phyloP scores from a whole-genome alignment of 2,797 vertebrate species.

The Xiphophorus birchmanni region DNA sequence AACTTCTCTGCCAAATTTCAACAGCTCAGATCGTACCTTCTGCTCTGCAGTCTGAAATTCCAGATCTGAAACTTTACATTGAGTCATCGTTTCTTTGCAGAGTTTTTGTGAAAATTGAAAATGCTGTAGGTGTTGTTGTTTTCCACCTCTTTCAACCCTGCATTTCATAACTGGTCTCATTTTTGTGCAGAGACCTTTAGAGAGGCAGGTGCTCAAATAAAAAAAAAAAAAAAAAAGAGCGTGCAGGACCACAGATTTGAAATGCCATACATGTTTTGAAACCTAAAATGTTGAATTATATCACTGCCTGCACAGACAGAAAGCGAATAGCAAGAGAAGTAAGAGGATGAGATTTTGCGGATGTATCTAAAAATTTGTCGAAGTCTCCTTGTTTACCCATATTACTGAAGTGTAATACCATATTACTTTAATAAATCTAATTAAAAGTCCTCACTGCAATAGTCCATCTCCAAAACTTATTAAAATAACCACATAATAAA shows the following conservation, averaged over 20 bases:
- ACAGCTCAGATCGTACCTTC: background rate
- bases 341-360: background rate
- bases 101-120: constrained; percentile 33
- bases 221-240: background rate
- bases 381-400: background rate
- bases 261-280: constrained; percentile 14
- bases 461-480: background rate
- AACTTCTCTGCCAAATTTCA: background rate
- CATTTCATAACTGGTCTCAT: constrained; percentile 46
- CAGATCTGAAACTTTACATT: constrained; percentile 23
- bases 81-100: constrained; percentile 14
- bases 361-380: background rate
- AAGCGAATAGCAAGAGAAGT: background rate
- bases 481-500: background rate
- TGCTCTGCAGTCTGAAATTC: constrained; percentile 17
- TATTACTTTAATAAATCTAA: background rate
- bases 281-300: background rate
- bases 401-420: background rate
- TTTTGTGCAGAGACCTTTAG: constrained; percentile 27
- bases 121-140: constrained; percentile 46
- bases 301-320: background rate
- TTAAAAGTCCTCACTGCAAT: background rate
- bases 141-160: constrained; percentile 42
- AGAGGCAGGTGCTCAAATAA: constrained; percentile 7
- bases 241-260: background rate